phyloP scores from a whole-genome alignment of 2,888 invertebrate genomes.

The Drosophila merina region DNA sequence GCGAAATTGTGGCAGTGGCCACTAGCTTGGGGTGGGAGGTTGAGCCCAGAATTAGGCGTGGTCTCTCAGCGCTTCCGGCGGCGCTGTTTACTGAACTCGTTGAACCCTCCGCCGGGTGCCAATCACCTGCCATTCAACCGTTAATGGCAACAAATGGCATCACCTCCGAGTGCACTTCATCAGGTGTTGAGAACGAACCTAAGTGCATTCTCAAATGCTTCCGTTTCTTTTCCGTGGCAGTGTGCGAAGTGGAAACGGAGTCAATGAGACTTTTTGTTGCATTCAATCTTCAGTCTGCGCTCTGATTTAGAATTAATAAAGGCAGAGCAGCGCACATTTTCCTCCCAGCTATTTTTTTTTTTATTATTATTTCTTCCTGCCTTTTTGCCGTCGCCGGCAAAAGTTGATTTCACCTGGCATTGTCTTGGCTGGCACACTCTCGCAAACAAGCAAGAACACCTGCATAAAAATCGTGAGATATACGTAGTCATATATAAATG shows the following conservation, averaged over 20 bases:
- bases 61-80: conserved; percentile 29
- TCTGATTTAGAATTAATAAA: conserved; percentile 74
- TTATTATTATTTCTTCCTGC: conserved; percentile 35
- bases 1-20: conserved; percentile 12
- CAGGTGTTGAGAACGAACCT: conserved; percentile 29
- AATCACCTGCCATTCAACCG: conserved; percentile 39
- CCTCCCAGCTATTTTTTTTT: not conserved
- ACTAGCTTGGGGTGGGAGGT: conserved; percentile 4
- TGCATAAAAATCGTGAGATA: conserved; percentile 11
- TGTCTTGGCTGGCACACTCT: conserved; percentile 49
- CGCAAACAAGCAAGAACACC: conserved; percentile 10
- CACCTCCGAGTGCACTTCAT: conserved; percentile 65
- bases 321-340: conserved; percentile 42
- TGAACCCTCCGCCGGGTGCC: conserved; percentile 42
- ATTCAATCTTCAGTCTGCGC: conserved; percentile 8
- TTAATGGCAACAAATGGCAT: conserved; percentile 51
- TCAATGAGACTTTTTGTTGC: conserved; percentile 18
- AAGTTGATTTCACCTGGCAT: conserved; percentile 72
- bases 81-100: conserved; percentile 39
- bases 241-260: conserved; percentile 3
- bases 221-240: conserved; percentile 36
- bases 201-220: conserved; percentile 58
- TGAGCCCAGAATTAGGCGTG: conserved; percentile 39
- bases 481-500: conserved; percentile 57
- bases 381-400: conserved; percentile 43